Conservation (phyloP, 2,797 vertebrate species). For the Diglossa cyanea region DNA sequence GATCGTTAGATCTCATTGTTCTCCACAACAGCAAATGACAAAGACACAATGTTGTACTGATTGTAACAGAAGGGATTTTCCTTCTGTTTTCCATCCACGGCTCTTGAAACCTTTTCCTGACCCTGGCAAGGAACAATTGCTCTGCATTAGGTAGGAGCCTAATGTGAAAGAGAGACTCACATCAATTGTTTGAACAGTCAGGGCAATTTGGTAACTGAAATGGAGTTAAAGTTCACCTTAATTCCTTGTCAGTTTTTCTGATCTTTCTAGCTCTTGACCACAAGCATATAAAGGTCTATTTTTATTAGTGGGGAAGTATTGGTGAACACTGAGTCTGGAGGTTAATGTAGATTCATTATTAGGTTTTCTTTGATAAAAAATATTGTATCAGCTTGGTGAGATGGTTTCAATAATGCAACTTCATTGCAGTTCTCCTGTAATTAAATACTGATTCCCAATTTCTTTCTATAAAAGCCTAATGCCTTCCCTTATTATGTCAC, state of each 20-base stretch:
- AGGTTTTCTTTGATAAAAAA: constrained; percentile 16
- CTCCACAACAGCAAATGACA: neutral
- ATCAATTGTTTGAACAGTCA: neutral
- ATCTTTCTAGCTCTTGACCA: neutral
- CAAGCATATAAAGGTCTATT: neutral
- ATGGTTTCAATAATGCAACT: neutral
- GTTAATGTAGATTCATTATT: neutral
- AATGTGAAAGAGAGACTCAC: neutral
- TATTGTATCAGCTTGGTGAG: neutral
- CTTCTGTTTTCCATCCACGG: neutral
- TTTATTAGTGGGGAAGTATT: neutral
- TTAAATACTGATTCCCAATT: constrained; percentile 25
- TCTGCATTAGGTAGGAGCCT: neutral
- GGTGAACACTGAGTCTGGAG: neutral
- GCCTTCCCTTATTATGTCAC: neutral
- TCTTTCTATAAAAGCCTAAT: neutral
- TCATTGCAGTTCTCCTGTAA: neutral
- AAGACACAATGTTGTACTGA: neutral
- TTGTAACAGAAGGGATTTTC: neutral
- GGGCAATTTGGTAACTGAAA: neutral
- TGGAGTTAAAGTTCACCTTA: neutral
- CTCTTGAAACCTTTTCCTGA: neutral
- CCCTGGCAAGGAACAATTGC: neutral
- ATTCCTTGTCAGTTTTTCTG: constrained; percentile 3
- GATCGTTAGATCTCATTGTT: neutral